Base-by-base conservation (phyloP, 2,888 invertebrate genomes). In the Plagiodera versicolora region DNA sequence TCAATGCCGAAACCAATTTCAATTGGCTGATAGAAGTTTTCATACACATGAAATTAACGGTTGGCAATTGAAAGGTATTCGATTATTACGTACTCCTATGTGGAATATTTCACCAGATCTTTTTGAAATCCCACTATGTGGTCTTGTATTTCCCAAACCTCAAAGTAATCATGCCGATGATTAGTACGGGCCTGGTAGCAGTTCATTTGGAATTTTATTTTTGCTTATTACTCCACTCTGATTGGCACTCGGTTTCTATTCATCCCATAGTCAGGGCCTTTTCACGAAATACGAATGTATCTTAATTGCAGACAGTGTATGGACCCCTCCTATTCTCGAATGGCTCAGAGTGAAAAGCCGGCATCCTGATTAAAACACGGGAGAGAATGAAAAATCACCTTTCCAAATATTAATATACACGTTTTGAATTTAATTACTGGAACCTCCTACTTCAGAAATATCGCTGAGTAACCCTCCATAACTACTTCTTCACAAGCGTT, bases 321-420 rank as follows among this genome's bases (percentile, higher is more conserved):
- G 6, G 32, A 14, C 3, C 39, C 39, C 39, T 14, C 11, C 39
- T 14, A 3, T 39, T 14, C 39, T 14, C 32, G 32, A 32, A n/a
- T 39, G 39, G n/a, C 14, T 14, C 6, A 39, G 39, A 39, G 24
- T 16, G 45, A 24, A 44, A n/a, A n/a, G 24, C 48, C 47, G 47
- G 32, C 32, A 49, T 51, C 14, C 50, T 49, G 49, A 57, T 57
- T 57, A 51, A 45, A 57, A 44, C 46, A 51, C 24, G 49, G 51
- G 28, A 50, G 50, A 50, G 50, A 57, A 57, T 57, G 57, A 57
- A 57, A 51, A 57, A 57, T 50, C 49, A 51, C 59, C 53, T 54
- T 55, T 54, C 55, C 58, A 63, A 63, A 63, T 60, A 57, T 63
- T 63, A 60, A 63, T 58, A 57, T 54, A 58, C 57, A 63, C 60